Conservation (phyloP, 2,113 vertebrate genomes). For the Rhegmatorhina hoffmannsi region DNA sequence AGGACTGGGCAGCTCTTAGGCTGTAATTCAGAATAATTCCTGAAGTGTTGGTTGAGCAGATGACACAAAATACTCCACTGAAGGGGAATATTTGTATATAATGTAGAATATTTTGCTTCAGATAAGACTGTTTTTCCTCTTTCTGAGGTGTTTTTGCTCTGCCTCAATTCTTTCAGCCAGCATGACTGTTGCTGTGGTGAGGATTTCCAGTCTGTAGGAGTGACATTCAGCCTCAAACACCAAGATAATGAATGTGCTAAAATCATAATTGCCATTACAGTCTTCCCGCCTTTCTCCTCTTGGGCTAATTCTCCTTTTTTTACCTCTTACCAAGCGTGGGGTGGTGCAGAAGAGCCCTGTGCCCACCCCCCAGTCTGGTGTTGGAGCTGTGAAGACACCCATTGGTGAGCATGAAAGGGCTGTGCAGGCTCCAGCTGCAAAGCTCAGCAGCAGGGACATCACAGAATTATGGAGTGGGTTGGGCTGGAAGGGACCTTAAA, state of each 20-base stretch:
- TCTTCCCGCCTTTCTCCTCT: not conserved
- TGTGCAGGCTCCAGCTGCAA: not conserved
- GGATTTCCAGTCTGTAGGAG: not conserved
- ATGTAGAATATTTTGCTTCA: not conserved
- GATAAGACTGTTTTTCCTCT: not conserved
- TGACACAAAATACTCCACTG: not conserved
- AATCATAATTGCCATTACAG: not conserved
- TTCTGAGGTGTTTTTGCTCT: not conserved
- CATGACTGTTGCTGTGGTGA: not conserved
- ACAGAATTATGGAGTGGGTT: not conserved
- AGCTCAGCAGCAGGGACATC: not conserved
- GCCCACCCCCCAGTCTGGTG: not conserved
- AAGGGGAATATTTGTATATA: too few species aligned
- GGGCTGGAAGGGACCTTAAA: not conserved
- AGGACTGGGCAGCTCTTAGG: not conserved
- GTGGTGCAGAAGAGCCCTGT: not conserved
- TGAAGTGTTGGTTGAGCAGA: not conserved
- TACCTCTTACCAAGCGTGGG: fast-evolving
- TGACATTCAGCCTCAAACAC: constrained; percentile 7
- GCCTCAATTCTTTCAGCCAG: not conserved
- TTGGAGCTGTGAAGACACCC: not conserved
- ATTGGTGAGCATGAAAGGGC: not conserved
- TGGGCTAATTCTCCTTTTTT: not conserved
- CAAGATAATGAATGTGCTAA: not conserved
- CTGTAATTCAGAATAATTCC: not conserved